phyloP scores from a whole-genome alignment of 2,888 invertebrate genomes.

The Pogonocherus hispidulus region DNA sequence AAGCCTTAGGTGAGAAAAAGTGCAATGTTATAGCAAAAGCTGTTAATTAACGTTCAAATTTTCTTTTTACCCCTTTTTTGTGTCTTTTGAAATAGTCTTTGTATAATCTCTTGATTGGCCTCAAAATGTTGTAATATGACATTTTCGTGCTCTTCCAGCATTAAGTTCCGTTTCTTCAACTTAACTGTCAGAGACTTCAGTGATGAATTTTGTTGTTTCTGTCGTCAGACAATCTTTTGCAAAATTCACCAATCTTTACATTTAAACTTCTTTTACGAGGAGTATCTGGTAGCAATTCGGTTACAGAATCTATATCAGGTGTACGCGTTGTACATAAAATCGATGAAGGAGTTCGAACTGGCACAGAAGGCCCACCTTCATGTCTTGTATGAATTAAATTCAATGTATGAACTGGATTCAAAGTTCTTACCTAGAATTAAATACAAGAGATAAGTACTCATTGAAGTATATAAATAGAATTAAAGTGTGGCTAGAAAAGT shows the following conservation, averaged over 20 bases:
- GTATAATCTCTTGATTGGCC: slow-evolving; percentile 6
- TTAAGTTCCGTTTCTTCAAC: background rate
- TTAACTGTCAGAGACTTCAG: background rate
- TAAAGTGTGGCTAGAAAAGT: too few species aligned
- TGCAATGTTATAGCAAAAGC: background rate
- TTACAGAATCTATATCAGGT: background rate
- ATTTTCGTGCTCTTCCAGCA: background rate
- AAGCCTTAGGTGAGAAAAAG: background rate
- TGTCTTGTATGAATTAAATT: too few species aligned
- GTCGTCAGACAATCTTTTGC: background rate
- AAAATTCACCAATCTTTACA: background rate
- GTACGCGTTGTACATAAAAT: too few species aligned
- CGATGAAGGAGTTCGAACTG: too few species aligned
- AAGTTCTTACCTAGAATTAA: too few species aligned
- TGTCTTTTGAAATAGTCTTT: background rate
- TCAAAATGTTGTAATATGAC: background rate
- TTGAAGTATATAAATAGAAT: too few species aligned
- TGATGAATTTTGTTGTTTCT: too few species aligned
- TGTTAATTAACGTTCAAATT: background rate
- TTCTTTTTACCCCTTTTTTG: background rate
- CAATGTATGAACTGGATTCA: too few species aligned
- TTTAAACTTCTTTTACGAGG: background rate
- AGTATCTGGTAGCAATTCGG: background rate
- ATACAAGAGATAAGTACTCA: too few species aligned
- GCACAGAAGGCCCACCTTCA: too few species aligned